A percentile compares a stretch with the other conserved stretches of the same genome.
Conservation (phyloP, 2,888 invertebrate species). For the Drosophila basisetae region DNA sequence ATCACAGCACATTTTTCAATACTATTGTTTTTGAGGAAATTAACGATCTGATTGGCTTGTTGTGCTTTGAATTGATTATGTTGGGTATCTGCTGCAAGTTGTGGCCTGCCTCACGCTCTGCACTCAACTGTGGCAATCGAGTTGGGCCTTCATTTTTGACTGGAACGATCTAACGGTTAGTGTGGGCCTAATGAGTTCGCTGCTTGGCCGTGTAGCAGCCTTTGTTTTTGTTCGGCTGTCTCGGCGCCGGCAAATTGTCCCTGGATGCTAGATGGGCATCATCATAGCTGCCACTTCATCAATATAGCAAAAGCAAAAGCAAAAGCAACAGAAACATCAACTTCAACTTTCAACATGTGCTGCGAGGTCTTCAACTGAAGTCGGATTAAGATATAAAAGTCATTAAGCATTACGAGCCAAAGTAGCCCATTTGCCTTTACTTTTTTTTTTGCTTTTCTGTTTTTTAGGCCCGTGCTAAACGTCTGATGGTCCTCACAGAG, state of each 20-base stretch:
- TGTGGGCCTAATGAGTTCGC: slow-evolving; percentile 15
- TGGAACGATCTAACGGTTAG: slow-evolving; percentile 47
- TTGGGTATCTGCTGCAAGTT: slow-evolving; percentile 34
- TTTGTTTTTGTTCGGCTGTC: slow-evolving; percentile 35
- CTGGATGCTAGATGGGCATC: slow-evolving; percentile 20
- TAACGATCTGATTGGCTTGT: neutral
- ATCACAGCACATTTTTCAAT: neutral
- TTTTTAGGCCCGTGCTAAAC: slow-evolving; percentile 11
- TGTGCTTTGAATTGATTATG: slow-evolving; percentile 13
- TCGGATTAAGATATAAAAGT: slow-evolving; percentile 56
- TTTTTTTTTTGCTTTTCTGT: neutral
- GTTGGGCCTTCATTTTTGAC: slow-evolving; percentile 25
- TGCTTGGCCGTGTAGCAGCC: slow-evolving; percentile 34
- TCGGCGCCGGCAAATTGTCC: slow-evolving; percentile 58
- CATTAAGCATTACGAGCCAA: slow-evolving; percentile 48
- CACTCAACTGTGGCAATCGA: slow-evolving; percentile 21
- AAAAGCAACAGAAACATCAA: slow-evolving; percentile 5
- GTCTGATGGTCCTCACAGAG: slow-evolving; percentile 21
- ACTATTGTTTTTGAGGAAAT: slow-evolving; percentile 4
- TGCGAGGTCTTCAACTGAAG: slow-evolving; percentile 9
- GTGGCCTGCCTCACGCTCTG: slow-evolving; percentile 8
- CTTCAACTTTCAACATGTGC: slow-evolving; percentile 5
- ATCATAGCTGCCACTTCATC: slow-evolving; percentile 5
- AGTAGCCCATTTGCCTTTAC: slow-evolving; percentile 13
- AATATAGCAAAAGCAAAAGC: slow-evolving; percentile 8